Evolutionary conservation across 92 coral and sea anemone genomes (phyloP).

Genomic region (Zoanthus gigantus): DNA sequence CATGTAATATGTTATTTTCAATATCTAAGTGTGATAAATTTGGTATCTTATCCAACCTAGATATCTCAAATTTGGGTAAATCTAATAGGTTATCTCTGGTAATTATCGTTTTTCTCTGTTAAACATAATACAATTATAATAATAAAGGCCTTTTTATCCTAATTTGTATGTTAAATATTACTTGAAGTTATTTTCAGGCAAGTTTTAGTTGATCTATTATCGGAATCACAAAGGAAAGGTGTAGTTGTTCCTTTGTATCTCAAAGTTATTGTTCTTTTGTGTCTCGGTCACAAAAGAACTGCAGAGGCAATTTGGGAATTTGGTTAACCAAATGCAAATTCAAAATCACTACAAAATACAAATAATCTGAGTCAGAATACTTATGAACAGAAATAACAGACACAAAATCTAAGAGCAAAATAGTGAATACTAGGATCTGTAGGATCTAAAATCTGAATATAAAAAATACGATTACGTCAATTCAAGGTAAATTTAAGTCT

Average conservation of each 20-base stretch:
- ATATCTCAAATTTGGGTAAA: slow-evolving; percentile 29
- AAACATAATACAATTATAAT: too few species aligned
- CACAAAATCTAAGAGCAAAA: too few species aligned
- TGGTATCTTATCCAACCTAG: slow-evolving; percentile 1
- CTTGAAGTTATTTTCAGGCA: background rate
- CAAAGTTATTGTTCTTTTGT: background rate
- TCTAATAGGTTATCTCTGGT: slow-evolving; percentile 9
- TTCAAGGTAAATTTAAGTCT: too few species aligned
- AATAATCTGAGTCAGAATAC: too few species aligned
- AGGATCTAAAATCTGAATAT: too few species aligned
- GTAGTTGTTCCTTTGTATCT: background rate
- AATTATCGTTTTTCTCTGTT: background rate
- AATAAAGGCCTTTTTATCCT: background rate
- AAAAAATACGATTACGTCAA: too few species aligned
- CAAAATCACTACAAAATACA: too few species aligned
- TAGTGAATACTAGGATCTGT: too few species aligned
- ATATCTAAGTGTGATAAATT: slow-evolving; percentile 42
- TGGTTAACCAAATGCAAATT: too few species aligned
- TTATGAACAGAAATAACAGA: too few species aligned
- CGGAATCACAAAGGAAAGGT: background rate
- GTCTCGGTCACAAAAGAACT: background rate
- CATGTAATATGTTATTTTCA: slow-evolving; percentile 39
- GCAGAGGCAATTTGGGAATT: too few species aligned
- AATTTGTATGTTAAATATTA: background rate
- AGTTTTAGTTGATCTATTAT: background rate